Conservation (phyloP, 2,797 vertebrate species). For the Melanotaenia boesemani region DNA sequence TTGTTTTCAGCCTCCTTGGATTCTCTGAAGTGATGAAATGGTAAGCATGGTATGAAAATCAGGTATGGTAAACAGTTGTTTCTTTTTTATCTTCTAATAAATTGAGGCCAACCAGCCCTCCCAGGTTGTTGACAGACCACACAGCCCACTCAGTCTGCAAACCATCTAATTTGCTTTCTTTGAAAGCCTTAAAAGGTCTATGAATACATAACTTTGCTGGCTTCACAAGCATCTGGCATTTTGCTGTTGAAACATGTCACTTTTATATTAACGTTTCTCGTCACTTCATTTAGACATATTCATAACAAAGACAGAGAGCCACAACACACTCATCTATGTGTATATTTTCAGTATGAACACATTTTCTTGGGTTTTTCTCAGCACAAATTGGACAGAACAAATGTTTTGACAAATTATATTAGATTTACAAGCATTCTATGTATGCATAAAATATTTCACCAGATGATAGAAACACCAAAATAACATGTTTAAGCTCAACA, state of each 20-base stretch:
- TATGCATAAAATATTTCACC: not conserved
- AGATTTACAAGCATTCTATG: not conserved
- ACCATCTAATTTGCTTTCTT: not conserved
- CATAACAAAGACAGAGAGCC: too few relatives aligned
- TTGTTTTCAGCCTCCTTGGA: not conserved
- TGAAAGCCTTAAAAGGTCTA: not conserved
- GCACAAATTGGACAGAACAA: too few relatives aligned
- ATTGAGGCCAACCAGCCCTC: not conserved
- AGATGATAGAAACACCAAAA: not conserved
- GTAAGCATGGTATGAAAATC: not conserved
- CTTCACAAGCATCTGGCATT: not conserved
- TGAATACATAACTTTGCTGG: not conserved
- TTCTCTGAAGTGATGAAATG: conserved; percentile 1
- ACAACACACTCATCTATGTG: too few relatives aligned
- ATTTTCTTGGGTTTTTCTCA: too few relatives aligned
- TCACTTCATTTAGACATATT: not conserved
- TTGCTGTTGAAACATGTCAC: not conserved
- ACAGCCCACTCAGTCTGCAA: not conserved
- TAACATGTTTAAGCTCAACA: not conserved
- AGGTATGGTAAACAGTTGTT: not conserved
- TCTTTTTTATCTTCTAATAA: not conserved
- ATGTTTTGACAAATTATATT: too few relatives aligned
- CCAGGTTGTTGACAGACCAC: not conserved
- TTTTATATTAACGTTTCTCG: not conserved
- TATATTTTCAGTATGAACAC: too few relatives aligned